Evolutionary conservation across 2,797 vertebrate species (phyloP), one percentile per base, ranked within the genome.

Genomic region (Agapornis canus): DNA sequence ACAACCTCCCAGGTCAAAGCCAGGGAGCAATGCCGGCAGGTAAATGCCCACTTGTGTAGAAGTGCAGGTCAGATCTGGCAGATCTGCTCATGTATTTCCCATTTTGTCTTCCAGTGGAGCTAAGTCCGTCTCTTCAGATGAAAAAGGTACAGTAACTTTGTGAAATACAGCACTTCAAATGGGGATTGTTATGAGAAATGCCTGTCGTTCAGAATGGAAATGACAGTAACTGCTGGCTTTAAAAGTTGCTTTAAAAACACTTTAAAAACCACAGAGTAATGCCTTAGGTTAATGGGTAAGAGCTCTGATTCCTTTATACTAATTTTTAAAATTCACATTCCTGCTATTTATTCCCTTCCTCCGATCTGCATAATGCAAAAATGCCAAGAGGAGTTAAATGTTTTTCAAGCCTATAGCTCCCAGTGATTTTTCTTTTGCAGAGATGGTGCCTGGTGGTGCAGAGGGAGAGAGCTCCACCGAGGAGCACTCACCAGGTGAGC

Each of bases 71-170:
- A 13, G 54, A 54, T 2, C 18, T 26, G 49, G 5, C 4, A 8
- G n/a, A 5, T 39, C 10, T 51, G 11, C 77, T 96, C 39, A 95
- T 0, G 6, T 4, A 2, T 86, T 29, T 42, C 64, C 79, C 8
- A 2, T 87, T 86, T 78, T 94, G 48, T 88, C 65, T 97, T 95
- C 25, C 94, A 98, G 97, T 2, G 90, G 92, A 59, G 73, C 66
- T 0, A 94, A 96, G 63, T 80, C 69, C 27, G 71, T 88, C 56
- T 84, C 87, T 48, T 88, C 87, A 16, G 96, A 97, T 77, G 96
- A 96, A 25, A 96, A 95, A 97, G 96, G 95, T 97, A 90, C 7
- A 5, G 40, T 51, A 5, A n/a, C 52, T 70, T 52, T 48, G 70
- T 37, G 48, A 61, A 63, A 49, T 31, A 11, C 9, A 11, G 35